Percentiles rank a stretch among this genome's conserved stretches.
Evolutionary conservation across 2,113 vertebrate genomes (phyloP).

Genomic region (Mustela nigripes): DNA sequence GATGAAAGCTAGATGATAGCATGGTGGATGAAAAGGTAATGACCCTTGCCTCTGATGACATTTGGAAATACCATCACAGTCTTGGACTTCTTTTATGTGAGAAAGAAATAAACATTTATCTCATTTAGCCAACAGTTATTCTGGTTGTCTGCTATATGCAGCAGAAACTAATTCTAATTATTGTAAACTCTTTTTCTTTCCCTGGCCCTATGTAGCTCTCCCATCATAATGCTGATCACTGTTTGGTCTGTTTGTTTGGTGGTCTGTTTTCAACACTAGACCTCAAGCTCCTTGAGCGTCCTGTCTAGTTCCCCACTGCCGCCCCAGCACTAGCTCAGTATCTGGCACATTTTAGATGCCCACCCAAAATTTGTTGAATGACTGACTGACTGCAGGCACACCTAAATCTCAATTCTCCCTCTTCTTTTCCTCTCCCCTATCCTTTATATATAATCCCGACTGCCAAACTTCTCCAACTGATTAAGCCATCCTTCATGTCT

Average conservation of each 20-base stretch:
- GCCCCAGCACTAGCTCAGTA: background rate
- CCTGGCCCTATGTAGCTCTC: background rate
- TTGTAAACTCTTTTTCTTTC: background rate
- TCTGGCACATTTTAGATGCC: background rate
- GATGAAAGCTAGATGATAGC: background rate
- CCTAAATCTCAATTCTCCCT: background rate
- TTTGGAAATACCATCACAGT: background rate
- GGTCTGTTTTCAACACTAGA: background rate
- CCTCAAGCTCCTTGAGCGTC: background rate
- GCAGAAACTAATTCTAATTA: background rate
- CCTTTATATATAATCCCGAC: background rate
- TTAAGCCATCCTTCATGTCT: background rate
- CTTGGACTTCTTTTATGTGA: background rate
- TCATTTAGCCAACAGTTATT: background rate
- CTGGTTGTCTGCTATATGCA: background rate
- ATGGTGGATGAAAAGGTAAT: background rate
- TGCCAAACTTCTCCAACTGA: background rate
- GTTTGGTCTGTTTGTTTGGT: background rate
- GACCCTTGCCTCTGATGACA: background rate
- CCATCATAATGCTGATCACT: background rate
- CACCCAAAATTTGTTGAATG: background rate
- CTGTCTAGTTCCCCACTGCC: background rate
- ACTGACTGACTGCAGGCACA: background rate
- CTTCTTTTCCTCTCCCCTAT: background rate
- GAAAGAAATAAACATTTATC: background rate